These are phyloP conservation scores for Montipora capricornis DNA, from an alignment of 64 coral and sea anemone genomes.

Conservation along the genomic window DNA sequence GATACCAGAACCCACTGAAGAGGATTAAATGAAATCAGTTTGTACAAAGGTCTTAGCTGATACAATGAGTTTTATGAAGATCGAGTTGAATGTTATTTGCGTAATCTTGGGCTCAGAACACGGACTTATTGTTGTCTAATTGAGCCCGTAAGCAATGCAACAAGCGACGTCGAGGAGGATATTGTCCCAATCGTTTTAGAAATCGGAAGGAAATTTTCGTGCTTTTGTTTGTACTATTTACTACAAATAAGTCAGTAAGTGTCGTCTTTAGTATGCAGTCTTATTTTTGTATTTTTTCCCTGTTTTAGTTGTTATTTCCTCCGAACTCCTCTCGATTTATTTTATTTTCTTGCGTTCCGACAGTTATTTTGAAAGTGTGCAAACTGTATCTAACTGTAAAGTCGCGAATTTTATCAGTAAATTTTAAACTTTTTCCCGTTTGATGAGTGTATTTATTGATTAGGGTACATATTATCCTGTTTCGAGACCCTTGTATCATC, in stretches of 20 bases:
- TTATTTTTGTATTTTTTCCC: background rate
- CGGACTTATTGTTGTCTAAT: background rate
- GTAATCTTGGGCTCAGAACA: background rate
- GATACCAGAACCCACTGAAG: background rate
- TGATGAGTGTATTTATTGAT: background rate
- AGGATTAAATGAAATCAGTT: background rate
- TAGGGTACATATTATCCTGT: too few relatives aligned
- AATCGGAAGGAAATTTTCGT: background rate
- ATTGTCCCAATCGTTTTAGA: slow-evolving; percentile 16
- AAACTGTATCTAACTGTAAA: slow-evolving; percentile 46
- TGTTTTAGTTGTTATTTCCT: background rate
- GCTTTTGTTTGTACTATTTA: background rate
- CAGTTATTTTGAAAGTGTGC: background rate
- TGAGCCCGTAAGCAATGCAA: slow-evolving; percentile 6
- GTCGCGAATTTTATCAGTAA: slow-evolving; percentile 53
- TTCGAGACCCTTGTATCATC: background rate
- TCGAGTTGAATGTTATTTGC: background rate
- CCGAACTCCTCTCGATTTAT: background rate
- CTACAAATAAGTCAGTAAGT: background rate
- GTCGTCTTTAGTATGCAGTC: background rate
- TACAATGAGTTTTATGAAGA: background rate
- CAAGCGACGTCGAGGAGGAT: background rate
- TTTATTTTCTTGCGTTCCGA: background rate
- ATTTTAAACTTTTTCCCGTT: slow-evolving; percentile 20
- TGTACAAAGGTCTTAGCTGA: background rate